Percentiles rank a stretch among this genome's conserved stretches.
Evolutionary conservation across 2,113 vertebrate species (phyloP).

Genomic region (Tamias sibiricus): DNA sequence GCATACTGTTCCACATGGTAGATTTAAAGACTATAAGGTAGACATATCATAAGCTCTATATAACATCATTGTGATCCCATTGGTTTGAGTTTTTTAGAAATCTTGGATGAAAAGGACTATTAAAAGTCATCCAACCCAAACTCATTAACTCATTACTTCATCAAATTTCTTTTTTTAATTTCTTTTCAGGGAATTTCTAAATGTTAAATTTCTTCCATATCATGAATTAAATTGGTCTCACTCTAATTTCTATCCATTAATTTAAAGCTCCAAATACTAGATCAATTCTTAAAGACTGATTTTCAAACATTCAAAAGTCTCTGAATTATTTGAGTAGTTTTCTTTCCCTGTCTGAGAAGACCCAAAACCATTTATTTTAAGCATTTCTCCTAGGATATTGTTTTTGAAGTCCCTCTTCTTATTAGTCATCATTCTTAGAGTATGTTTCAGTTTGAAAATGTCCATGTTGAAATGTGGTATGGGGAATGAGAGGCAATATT

Average conservation of each 20-base stretch:
- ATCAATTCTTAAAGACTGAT: neutral
- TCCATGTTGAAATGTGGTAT: neutral
- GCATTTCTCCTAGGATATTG: neutral
- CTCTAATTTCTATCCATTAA: neutral
- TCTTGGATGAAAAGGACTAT: neutral
- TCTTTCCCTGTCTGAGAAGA: neutral
- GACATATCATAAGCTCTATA: neutral
- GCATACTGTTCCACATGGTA: neutral
- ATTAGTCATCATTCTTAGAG: neutral
- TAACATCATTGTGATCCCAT: neutral
- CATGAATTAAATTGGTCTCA: neutral
- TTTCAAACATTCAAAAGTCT: neutral
- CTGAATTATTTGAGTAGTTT: neutral
- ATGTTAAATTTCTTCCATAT: neutral
- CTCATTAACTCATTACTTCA: neutral
- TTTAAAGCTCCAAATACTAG: neutral
- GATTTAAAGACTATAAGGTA: neutral
- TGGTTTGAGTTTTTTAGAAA: neutral
- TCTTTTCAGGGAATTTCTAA: neutral
- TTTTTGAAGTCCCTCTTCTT: neutral
- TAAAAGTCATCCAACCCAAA: neutral
- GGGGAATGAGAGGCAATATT: neutral
- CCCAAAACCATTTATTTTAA: neutral
- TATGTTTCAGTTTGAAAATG: neutral
- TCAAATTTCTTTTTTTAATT: neutral